phyloP scores from a whole-genome alignment of 2,888 invertebrate species.

The Plusia festucae region DNA sequence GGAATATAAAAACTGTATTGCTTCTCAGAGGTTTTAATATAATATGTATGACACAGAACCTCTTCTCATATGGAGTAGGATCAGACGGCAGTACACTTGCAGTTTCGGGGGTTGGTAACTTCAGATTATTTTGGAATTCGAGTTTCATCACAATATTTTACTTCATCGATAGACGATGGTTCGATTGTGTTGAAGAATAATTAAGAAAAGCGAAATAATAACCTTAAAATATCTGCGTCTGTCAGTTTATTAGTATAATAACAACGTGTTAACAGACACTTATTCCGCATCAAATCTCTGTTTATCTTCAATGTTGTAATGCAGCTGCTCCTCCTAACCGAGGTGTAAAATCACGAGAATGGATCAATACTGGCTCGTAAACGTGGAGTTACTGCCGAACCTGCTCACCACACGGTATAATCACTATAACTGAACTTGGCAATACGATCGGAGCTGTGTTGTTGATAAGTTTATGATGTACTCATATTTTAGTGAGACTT shows the following conservation, averaged over 20 bases:
- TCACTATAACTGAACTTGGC: conserved; percentile 24
- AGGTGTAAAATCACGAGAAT: conserved; percentile 13
- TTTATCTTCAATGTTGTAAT: not conserved
- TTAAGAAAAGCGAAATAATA: no score
- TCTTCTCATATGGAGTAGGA: no score
- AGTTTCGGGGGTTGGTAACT: no score
- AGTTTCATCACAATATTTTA: no score
- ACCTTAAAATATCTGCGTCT: no score
- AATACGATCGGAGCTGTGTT: not conserved
- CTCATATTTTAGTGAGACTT: not conserved
- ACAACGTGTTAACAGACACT: not conserved
- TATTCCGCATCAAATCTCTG: not conserved
- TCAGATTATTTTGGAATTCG: no score
- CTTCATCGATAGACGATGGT: no score
- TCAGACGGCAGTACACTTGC: no score
- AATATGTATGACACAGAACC: no score
- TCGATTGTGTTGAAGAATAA: no score
- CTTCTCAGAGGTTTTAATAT: no score
- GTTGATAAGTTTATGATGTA: not conserved
- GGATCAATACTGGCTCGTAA: conserved; percentile 28
- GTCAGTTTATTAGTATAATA: not conserved
- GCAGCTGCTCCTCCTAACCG: conserved; percentile 13
- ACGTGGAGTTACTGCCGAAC: conserved; percentile 12
- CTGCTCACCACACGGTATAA: conserved; percentile 1
- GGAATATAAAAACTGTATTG: no score